Percentiles rank a stretch among this genome's conserved stretches.
phyloP scores from a whole-genome alignment of 2,113 vertebrate species.

The Silurus glanis region DNA sequence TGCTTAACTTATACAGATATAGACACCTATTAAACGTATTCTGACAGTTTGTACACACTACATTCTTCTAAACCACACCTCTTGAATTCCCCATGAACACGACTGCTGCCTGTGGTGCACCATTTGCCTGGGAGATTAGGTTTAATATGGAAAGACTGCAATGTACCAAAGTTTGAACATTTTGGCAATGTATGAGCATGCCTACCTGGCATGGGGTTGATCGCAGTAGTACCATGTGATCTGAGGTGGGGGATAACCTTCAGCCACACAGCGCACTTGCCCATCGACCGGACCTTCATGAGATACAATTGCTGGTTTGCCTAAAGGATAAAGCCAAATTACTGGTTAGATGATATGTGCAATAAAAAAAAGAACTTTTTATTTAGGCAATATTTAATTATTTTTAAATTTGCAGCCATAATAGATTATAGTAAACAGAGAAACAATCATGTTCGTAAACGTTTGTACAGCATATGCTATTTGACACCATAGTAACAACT shows the following conservation, averaged over 20 bases:
- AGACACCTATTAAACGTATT: neutral
- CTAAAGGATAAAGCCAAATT: constrained; percentile 66
- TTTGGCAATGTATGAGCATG: neutral
- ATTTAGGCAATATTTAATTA: neutral
- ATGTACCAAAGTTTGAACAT: neutral
- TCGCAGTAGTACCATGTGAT: constrained; percentile 94
- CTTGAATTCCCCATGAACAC: neutral
- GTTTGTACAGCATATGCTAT: neutral
- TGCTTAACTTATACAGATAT: neutral
- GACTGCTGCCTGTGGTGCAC: neutral
- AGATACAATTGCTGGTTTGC: constrained; percentile 88
- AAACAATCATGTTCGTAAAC: neutral
- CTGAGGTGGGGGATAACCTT: constrained; percentile 87
- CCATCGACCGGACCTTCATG: constrained; percentile 82
- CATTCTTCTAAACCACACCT: neutral
- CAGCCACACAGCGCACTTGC: constrained; percentile 86
- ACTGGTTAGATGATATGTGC: neutral
- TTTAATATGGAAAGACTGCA: neutral
- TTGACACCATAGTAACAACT: neutral
- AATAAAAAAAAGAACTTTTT: neutral
- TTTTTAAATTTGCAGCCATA: neutral
- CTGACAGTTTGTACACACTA: too few relatives aligned
- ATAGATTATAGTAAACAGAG: neutral
- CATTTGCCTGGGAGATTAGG: neutral
- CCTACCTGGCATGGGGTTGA: constrained; percentile 83